Percentiles rank a stretch among this genome's conserved stretches.
These are phyloP conservation scores for Nemoura dubitans DNA, from an alignment of 2,888 invertebrate species.

Conservation along the genomic window DNA sequence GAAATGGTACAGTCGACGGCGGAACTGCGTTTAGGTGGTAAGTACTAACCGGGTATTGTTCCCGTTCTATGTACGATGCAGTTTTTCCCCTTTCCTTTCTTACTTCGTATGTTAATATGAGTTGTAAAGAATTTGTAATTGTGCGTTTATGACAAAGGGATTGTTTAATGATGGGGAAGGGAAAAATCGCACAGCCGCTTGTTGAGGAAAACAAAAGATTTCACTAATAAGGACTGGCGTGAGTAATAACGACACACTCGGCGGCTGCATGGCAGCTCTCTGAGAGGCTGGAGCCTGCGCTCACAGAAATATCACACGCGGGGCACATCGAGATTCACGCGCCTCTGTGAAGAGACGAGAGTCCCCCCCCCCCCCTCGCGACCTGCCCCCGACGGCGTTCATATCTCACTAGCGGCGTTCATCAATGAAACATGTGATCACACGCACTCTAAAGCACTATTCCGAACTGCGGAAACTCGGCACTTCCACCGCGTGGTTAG, in stretches of 20 bases:
- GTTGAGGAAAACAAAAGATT: slow-evolving; percentile 29
- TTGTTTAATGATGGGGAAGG: slow-evolving; percentile 31
- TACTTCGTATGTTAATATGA: slow-evolving; percentile 19
- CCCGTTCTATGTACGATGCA: not conserved
- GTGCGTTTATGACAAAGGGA: not conserved
- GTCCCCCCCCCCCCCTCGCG: not conserved
- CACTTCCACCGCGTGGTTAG: not conserved
- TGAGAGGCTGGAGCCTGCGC: not conserved
- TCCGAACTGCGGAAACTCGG: not conserved
- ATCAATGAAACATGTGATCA: not conserved
- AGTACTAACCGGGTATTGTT: slow-evolving; percentile 19
- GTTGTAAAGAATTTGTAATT: slow-evolving; percentile 16
- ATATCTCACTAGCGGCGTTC: not conserved
- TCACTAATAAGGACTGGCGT: not conserved
- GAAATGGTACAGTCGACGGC: slow-evolving; percentile 57
- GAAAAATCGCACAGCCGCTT: not conserved
- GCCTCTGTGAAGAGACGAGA: not conserved
- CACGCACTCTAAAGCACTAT: not conserved
- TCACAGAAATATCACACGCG: slow-evolving; percentile 19
- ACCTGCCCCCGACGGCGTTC: not conserved
- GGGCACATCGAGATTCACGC: not conserved
- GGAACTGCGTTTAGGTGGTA: slow-evolving; percentile 55
- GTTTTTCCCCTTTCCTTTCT: not conserved
- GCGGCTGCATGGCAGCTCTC: not conserved
- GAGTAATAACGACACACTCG: slow-evolving; percentile 19